A percentile compares a stretch with the other conserved stretches of the same genome.
Conservation (phyloP, 2,113 vertebrate species). For the Oncorhynchus kisutch region DNA sequence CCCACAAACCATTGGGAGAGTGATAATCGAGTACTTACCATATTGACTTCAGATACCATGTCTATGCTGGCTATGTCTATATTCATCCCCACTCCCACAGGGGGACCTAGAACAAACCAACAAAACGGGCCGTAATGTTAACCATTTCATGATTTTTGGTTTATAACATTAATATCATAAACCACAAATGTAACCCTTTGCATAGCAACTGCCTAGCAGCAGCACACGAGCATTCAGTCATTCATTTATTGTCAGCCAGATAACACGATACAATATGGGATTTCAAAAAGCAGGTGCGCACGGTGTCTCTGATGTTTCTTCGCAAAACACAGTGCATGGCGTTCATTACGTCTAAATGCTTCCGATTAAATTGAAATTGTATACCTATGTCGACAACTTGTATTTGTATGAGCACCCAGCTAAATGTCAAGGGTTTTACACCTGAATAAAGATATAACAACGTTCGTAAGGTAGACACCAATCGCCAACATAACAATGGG, state of each 20-base stretch:
- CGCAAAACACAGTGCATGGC: not conserved
- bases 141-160: not conserved
- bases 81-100: slow-evolving; percentile 86
- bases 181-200: not conserved
- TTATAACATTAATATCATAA: not conserved
- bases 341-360: not conserved
- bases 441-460: not conserved
- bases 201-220: not conserved
- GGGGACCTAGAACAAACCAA: slow-evolving; percentile 83
- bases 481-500: not conserved
- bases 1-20: not conserved
- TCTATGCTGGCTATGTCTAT: no score
- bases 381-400: not conserved
- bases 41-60: slow-evolving; percentile 89
- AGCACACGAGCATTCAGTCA: not conserved
- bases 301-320: not conserved
- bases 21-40: slow-evolving; percentile 83
- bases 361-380: not conserved
- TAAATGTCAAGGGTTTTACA: not conserved
- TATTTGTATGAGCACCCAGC: not conserved
- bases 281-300: slow-evolving; percentile 27
- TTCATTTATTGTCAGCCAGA: slow-evolving; percentile 45
- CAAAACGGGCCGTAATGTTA: slow-evolving; percentile 36
- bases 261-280: slow-evolving; percentile 36
- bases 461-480: not conserved